phyloP scores from a whole-genome alignment of 2,113 vertebrate species.

The Odocoileus hemionus region DNA sequence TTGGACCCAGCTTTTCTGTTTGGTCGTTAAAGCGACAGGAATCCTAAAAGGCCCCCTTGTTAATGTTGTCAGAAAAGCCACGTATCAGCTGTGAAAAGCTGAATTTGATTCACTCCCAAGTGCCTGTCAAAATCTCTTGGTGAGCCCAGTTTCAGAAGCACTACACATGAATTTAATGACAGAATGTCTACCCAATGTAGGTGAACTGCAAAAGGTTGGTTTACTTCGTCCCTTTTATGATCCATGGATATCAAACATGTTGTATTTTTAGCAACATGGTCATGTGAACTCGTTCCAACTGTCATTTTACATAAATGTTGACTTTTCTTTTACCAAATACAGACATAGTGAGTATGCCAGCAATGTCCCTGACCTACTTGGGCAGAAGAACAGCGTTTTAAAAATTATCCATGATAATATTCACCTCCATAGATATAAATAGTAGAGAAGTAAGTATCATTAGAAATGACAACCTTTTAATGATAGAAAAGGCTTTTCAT shows the following conservation, averaged over 20 bases:
- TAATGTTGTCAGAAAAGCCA: slow-evolving; percentile 22
- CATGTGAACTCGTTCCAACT: not conserved
- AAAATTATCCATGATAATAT: not conserved
- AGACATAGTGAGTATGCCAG: slow-evolving; percentile 3
- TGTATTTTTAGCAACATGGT: slow-evolving; percentile 41
- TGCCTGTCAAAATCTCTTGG: not conserved
- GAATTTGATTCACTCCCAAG: not conserved
- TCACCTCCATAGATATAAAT: not conserved
- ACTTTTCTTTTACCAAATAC: slow-evolving; percentile 11
- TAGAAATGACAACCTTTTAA: not conserved
- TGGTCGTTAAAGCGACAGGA: not conserved
- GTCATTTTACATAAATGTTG: slow-evolving; percentile 25
- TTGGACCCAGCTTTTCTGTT: not conserved
- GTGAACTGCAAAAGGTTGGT: not conserved
- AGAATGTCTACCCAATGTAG: not conserved
- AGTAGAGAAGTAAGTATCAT: not conserved
- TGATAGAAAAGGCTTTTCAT: slow-evolving; percentile 25
- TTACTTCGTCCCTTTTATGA: not conserved
- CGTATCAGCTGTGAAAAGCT: not conserved
- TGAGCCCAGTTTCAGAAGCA: not conserved
- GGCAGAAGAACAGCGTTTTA: not conserved
- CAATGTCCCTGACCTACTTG: not conserved
- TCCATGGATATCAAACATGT: not conserved
- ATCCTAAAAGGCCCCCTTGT: not conserved
- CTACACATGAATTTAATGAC: not conserved